Evolutionary conservation across 1,140 invertebrate species (phyloP).

Genomic region (Notospermus geniculatus): DNA sequence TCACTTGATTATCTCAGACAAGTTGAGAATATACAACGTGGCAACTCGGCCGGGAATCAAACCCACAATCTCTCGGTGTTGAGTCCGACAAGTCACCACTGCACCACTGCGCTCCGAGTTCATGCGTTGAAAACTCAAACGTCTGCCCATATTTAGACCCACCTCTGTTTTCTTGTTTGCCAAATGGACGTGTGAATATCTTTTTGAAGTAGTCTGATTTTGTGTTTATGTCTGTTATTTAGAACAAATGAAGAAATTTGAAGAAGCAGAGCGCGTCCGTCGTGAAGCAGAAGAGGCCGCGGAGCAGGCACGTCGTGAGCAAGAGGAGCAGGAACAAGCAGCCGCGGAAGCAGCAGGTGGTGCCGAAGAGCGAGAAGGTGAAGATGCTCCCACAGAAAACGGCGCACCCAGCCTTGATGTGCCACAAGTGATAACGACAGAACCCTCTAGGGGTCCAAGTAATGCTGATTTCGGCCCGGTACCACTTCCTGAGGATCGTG

Average conservation of each 20-base stretch:
- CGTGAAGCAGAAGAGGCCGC: slow-evolving; percentile 37
- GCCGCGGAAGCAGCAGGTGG: neutral
- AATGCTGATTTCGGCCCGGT: too few relatives aligned
- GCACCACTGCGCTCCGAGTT: too few relatives aligned
- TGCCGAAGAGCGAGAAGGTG: slow-evolving; percentile 3
- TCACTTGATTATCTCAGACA: too few relatives aligned
- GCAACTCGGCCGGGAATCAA: too few relatives aligned
- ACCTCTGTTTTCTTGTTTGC: too few relatives aligned
- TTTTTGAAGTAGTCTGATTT: neutral
- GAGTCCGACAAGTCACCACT: too few relatives aligned
- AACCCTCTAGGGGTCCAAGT: neutral
- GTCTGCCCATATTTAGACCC: too few relatives aligned
- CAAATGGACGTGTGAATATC: too few relatives aligned
- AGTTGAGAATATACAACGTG: too few relatives aligned
- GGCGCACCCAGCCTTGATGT: neutral
- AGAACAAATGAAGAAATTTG: slow-evolving; percentile 53
- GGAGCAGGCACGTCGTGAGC: slow-evolving; percentile 30
- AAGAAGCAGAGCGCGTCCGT: slow-evolving; percentile 45
- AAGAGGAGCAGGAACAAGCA: slow-evolving; percentile 29
- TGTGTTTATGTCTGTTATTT: neutral
- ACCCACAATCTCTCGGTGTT: too few relatives aligned
- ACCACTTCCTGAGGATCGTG: neutral
- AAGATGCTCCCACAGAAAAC: neutral
- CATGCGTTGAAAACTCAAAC: too few relatives aligned
- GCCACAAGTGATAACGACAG: neutral